Percentiles rank a stretch among this genome's conserved stretches.
phyloP scores from a whole-genome alignment of 2,888 invertebrate genomes.

The Herminia tarsipennalis region DNA sequence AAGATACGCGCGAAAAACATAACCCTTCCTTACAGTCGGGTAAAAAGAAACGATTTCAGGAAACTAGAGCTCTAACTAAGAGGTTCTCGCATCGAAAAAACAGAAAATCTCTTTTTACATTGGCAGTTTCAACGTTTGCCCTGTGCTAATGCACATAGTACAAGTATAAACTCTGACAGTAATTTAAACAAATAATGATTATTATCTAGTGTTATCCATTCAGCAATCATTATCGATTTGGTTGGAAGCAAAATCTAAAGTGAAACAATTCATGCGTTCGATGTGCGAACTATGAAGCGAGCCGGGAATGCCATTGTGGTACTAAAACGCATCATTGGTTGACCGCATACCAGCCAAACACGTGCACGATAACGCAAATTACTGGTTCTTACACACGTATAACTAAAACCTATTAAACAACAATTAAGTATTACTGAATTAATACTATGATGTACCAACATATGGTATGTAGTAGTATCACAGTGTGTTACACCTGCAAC shows the following conservation, averaged over 20 bases:
- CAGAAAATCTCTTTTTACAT: no score
- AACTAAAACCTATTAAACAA: slow-evolving; percentile 14
- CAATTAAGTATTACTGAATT: slow-evolving; percentile 1
- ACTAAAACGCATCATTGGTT: slow-evolving; percentile 31
- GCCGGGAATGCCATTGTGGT: slow-evolving; percentile 35
- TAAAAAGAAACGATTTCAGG: no score
- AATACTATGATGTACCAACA: not conserved
- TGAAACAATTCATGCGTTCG: slow-evolving; percentile 25
- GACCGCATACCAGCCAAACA: slow-evolving; percentile 25
- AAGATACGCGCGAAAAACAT: no score
- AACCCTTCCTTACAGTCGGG: no score
- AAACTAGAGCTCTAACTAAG: no score
- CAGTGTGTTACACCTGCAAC: not conserved
- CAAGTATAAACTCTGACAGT: no score
- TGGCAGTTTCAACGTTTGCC: no score
- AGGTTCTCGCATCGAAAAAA: no score
- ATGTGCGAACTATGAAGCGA: slow-evolving; percentile 27
- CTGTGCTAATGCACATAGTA: no score
- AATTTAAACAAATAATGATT: no score
- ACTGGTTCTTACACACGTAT: slow-evolving; percentile 11
- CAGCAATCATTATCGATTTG: no score
- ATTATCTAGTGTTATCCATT: no score
- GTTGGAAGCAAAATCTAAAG: not conserved
- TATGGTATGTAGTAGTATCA: not conserved
- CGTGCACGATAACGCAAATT: slow-evolving; percentile 38